These are phyloP conservation scores for Melospiza georgiana DNA, from an alignment of 2,113 vertebrate species.

Conservation along the genomic window DNA sequence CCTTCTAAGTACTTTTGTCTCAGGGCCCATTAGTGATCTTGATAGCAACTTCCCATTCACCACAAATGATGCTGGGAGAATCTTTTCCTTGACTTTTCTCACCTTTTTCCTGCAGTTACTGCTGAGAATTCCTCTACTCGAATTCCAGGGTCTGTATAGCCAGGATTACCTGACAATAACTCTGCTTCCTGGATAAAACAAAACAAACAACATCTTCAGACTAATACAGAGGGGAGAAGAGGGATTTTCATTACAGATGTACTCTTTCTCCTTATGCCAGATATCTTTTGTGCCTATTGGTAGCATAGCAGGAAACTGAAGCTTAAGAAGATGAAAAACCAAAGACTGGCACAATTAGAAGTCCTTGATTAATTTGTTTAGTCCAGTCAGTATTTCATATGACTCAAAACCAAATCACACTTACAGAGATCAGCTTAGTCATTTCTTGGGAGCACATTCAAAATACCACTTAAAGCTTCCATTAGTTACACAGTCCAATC, in stretches of 20 bases:
- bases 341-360: not conserved
- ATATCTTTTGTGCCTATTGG: not conserved
- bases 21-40: not conserved
- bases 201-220: not conserved
- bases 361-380: not conserved
- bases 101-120: constrained; percentile 75
- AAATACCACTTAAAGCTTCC: not conserved
- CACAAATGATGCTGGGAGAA: not conserved
- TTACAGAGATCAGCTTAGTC: not conserved
- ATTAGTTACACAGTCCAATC: not conserved
- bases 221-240: not conserved
- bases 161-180: constrained; percentile 76
- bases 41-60: not conserved
- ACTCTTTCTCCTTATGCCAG: not conserved
- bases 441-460: not conserved
- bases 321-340: not conserved
- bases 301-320: not conserved
- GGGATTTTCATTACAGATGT: not conserved
- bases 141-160: constrained; percentile 80
- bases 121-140: constrained; percentile 71
- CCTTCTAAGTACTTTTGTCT: not conserved
- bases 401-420: not conserved
- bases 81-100: not conserved
- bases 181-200: constrained; percentile 74
- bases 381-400: not conserved